Conservation (phyloP, 2,113 vertebrate genomes). For the Pterocles gutturalis region DNA sequence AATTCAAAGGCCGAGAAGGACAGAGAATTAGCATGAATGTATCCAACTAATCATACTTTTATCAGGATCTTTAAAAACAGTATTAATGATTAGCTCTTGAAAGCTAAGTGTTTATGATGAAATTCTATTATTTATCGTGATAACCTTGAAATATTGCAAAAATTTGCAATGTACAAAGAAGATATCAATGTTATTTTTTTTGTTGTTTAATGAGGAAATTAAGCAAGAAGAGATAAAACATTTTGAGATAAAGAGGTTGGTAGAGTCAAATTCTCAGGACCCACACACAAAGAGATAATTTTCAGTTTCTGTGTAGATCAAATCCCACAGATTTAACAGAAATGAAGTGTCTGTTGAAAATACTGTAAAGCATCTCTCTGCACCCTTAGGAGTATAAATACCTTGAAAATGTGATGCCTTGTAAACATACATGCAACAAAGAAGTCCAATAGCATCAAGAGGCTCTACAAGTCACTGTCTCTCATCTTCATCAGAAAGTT, state of each 20-base stretch:
- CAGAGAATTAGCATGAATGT: background rate
- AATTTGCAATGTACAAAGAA: background rate
- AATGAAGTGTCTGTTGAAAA: background rate
- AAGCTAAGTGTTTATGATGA: background rate
- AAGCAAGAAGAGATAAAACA: background rate
- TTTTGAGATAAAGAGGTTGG: background rate
- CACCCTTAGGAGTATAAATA: background rate
- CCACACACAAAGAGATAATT: background rate
- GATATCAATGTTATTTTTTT: background rate
- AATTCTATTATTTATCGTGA: background rate
- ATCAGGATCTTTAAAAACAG: background rate
- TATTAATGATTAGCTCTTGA: background rate
- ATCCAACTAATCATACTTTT: rapidly evolving
- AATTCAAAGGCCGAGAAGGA: background rate
- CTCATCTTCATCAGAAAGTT: background rate
- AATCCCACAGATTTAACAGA: background rate
- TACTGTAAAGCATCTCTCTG: background rate
- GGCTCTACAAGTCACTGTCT: background rate
- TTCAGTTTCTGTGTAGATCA: background rate
- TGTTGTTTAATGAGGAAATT: background rate
- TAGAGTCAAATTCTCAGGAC: background rate
- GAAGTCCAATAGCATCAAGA: background rate
- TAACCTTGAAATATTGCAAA: background rate
- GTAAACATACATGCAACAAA: background rate
- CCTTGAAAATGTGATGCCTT: background rate